Evolutionary conservation across 2,113 vertebrate species (phyloP).

Genomic region (Eulemur macaco): DNA sequence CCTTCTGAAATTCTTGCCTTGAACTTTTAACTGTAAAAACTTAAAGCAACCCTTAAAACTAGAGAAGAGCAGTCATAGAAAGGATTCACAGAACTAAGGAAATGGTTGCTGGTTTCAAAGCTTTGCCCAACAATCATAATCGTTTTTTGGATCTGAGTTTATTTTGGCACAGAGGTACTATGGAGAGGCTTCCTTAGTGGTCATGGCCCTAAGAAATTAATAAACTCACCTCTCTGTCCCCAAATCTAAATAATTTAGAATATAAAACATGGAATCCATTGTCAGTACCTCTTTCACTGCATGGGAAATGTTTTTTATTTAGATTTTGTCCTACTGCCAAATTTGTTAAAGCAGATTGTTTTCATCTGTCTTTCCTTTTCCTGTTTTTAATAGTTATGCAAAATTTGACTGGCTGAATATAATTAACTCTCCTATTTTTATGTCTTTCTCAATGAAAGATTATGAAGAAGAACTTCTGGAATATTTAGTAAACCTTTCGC

Average conservation of each 20-base stretch:
- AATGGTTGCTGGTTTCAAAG: neutral
- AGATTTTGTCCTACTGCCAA: neutral
- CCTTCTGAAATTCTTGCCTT: neutral
- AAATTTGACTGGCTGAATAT: slow-evolving; percentile 45
- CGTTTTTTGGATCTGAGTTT: neutral
- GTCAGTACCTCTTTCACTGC: neutral
- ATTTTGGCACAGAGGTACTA: neutral
- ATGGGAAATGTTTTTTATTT: neutral
- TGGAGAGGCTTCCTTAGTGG: neutral
- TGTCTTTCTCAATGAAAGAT: slow-evolving; percentile 13
- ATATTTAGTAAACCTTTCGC: slow-evolving; percentile 15
- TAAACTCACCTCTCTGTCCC: neutral
- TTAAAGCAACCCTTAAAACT: neutral
- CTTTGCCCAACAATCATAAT: neutral
- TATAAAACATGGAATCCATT: neutral
- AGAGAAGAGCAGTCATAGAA: neutral
- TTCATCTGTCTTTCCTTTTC: slow-evolving; percentile 32
- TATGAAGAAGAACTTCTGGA: slow-evolving; percentile 43
- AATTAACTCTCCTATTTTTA: slow-evolving; percentile 47
- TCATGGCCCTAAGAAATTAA: neutral
- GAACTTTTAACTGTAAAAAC: neutral
- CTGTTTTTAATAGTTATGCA: neutral
- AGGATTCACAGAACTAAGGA: neutral
- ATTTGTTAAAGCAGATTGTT: slow-evolving; percentile 22
- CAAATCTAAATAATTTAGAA: neutral